Base-by-base conservation (phyloP, 2,113 vertebrate species). In the Amphiprion percula region DNA sequence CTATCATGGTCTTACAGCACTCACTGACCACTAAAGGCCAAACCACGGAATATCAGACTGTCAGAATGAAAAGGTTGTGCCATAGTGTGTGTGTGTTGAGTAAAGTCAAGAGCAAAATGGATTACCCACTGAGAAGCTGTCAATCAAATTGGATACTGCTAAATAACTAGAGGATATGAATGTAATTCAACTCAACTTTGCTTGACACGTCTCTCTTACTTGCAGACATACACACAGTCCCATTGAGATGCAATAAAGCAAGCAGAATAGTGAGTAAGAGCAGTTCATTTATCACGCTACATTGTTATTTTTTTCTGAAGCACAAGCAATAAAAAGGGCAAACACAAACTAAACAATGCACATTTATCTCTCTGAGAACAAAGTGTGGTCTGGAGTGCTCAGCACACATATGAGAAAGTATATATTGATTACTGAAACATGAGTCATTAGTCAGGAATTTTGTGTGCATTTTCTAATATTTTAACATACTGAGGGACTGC, bases 11-110 rank as follows among this genome's bases (percentile, higher is more conserved):
- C 73, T 70, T 79, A 70, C 69, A 84, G 84, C 68, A 62, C n/a
- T 69, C 72, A 52, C 41, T 68, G 76, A 60, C 46, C 17, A 10
- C 63, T 77, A 77, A 88, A 90, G 85, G 85, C 81, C 77, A 84
- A 12, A 47, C 39, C 24, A 15, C 52, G 39, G 60, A 74, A 70
- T 60, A 63, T 82, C 61, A 61, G 64, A 67, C 76, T 83, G 74
- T 74, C 85, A 80, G 53, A 73, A 67, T 76, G 75, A 84, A 88
- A 88, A 86, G 80, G 82, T 74, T 90, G 83, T 61, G 21, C 21
- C 21, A 21, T 21, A 41, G 37, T 50, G 30, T 24, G 23, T 37
- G 47, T 60, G 64, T 68, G 16, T 55, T 60, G 77, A 80, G 69
- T 82, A 85, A 87, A 80, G 80, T 82, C 78, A 84, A 83, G 60